A percentile compares a stretch with the other conserved stretches of the same genome.
phyloP scores from a whole-genome alignment of 2,113 vertebrate genomes.

The Otocyon megalotis region DNA sequence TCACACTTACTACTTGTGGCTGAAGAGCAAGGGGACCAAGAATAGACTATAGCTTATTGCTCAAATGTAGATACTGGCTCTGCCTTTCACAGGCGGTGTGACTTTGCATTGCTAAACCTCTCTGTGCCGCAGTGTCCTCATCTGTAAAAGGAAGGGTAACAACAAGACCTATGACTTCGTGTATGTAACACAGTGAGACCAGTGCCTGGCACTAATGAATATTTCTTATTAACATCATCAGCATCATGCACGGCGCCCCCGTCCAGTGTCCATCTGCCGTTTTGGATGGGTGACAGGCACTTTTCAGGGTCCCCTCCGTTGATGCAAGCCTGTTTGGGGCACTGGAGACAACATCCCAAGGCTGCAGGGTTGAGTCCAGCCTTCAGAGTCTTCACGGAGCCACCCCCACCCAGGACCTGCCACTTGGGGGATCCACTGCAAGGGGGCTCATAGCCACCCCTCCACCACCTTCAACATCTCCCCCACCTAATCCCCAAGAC shows the following conservation, averaged over 20 bases:
- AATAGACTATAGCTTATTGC: not conserved
- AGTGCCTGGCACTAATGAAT: not conserved
- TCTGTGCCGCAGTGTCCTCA: not conserved
- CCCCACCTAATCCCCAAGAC: not conserved
- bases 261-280: not conserved
- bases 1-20: not conserved
- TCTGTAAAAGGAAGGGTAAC: not conserved
- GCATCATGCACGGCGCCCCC: rapidly evolving
- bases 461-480: not conserved
- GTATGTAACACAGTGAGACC: not conserved
- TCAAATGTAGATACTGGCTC: not conserved
- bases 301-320: not conserved
- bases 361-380: not conserved
- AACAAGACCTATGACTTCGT: not conserved
- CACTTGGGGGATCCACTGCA: not conserved
- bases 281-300: not conserved
- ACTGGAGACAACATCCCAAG: not conserved
- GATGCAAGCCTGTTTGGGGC: not conserved
- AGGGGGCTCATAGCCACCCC: no score
- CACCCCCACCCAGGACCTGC: not conserved
- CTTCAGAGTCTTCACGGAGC: not conserved
- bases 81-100: not conserved
- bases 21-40: not conserved
- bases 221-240: not conserved
- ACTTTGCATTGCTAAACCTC: not conserved